Base-by-base conservation (phyloP, 2,888 invertebrate genomes). In the Ennomos erosarius region DNA sequence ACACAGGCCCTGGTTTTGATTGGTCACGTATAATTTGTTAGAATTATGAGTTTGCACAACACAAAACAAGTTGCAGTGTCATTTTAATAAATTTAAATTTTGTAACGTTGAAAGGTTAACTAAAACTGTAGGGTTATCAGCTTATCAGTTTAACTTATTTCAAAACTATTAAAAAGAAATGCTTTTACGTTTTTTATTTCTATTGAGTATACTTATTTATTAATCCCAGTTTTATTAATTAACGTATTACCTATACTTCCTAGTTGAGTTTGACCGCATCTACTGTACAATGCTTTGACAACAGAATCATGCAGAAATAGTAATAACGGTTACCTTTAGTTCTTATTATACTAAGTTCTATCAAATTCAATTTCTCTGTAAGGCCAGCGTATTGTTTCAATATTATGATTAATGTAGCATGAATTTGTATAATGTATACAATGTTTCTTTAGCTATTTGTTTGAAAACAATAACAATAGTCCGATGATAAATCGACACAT, bases 391-490 rank as follows among this genome's bases (percentile, higher is more conserved):
- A 51, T 57, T 51, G 53, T 57, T 57, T 37, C 45, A 6, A 26
- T 26, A 26, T 26, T 1, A 26, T 6, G 12, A 55, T 39, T 13
- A 48, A 51, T 49, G n/a, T 35, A 49, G 43, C 42, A 47, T 40
- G n/a, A 49, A 51, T 45, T 50, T 33, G 26, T 26, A 26, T 6
- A 26, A 26, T 26, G 26, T 26, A 26, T 26, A 6, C 6, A 26
- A 55, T 44, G 47, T 60, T 51, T 47, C n/a, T 55, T 55, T 16
- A 13, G 39, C 67, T 70, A 65, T 64, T 68, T 60, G 74, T 64
- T 65, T 40, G 62, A 57, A 76, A 68, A 82, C 81, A 83, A 82
- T 77, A 76, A 82, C 81, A 83, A 82, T 77, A 76, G 73, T 53
- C 62, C 59, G 61, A 69, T 78, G 73, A 78, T 78, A 72, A 75